A percentile compares a stretch with the other conserved stretches of the same genome.
These are phyloP conservation scores for Channa maculata DNA, from an alignment of 2,113 vertebrate genomes.

Conservation along the genomic window DNA sequence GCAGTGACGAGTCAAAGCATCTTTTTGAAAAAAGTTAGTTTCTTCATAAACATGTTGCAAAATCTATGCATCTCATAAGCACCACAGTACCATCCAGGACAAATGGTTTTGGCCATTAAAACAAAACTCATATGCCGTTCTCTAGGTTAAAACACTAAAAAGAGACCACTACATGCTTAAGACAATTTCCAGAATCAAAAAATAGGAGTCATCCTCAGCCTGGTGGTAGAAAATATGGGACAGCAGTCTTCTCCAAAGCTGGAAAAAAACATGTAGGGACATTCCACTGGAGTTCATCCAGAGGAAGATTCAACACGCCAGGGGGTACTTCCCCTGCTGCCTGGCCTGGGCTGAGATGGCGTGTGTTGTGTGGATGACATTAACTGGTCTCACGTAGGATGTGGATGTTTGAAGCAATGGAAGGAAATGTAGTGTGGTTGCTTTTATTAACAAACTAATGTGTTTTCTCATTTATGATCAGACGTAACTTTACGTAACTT, in stretches of 20 bases:
- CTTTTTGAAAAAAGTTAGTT: no score
- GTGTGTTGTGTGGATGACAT: constrained; percentile 23
- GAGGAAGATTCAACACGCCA: constrained; percentile 38
- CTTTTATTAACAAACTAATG: not conserved
- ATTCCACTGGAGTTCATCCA: constrained; percentile 65
- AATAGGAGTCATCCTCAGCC: not conserved
- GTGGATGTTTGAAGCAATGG: not conserved
- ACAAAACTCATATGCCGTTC: no score
- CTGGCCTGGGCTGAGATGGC: constrained; percentile 26
- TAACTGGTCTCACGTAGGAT: not conserved
- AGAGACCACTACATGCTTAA: no score
- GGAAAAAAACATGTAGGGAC: constrained; percentile 49
- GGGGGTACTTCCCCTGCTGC: constrained; percentile 33
- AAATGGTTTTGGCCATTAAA: no score
- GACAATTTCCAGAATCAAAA: not conserved
- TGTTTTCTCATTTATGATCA: no score
- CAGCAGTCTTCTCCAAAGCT: not conserved
- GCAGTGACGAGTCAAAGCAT: no score
- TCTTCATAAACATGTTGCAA: no score
- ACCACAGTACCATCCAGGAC: no score
- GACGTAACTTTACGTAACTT: no score
- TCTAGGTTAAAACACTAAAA: no score
- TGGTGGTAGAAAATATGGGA: not conserved
- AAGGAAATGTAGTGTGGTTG: constrained; percentile 3
- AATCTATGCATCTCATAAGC: no score